Evolutionary conservation across 23 tunicate genomes (phyloP).

Genomic region (Diplosoma virens): DNA sequence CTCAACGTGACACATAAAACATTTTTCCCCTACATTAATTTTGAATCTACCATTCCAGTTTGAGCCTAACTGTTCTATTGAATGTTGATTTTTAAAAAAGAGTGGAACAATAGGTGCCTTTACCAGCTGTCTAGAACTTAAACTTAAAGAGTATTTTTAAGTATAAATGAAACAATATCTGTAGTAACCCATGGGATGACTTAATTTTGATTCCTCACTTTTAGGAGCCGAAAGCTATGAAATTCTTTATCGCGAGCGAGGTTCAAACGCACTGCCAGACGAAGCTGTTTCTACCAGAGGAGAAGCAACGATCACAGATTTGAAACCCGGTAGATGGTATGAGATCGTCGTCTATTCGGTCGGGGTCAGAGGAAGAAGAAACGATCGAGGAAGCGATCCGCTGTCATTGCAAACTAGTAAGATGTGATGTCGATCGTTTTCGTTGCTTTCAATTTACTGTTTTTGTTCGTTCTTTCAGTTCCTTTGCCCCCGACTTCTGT

Average conservation of each 20-base stretch:
- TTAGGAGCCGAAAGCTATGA: conserved; percentile 14
- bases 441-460: neutral
- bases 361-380: conserved; percentile 45
- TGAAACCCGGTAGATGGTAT: conserved; percentile 68
- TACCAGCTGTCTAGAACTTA: neutral
- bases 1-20: no score
- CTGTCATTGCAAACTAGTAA: conserved; percentile 47
- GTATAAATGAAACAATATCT: no score
- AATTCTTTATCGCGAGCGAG: neutral
- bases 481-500: conserved; percentile 30
- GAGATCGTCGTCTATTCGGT: conserved; percentile 56
- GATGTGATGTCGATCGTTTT: neutral
- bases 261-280: neutral
- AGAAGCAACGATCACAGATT: conserved; percentile 2
- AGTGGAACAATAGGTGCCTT: neutral
- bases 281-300: neutral
- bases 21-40: no score
- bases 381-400: conserved; percentile 43
- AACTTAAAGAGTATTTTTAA: no score
- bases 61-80: no score
- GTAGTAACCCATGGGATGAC: no score
- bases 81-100: no score
- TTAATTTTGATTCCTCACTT: neutral
- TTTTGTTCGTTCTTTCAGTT: conserved; percentile 45
- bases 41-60: no score